A percentile compares a stretch with the other conserved stretches of the same genome.
These are phyloP conservation scores for Drosophila persimilis DNA, from an alignment of 1,140 invertebrate genomes.

Conservation along the genomic window DNA sequence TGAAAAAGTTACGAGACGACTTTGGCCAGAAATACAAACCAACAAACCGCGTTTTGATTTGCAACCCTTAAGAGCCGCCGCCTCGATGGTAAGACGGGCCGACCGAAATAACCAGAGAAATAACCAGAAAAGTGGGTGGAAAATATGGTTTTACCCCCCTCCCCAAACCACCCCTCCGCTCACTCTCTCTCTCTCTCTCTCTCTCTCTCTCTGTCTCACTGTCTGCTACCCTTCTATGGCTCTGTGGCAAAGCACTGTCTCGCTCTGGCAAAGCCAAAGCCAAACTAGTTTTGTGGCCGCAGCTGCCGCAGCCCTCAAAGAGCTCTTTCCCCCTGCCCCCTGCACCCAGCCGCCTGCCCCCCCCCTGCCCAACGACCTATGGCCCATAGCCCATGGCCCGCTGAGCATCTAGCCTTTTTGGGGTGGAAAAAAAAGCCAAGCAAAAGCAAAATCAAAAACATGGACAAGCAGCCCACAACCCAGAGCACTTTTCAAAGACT, in stretches of 20 bases:
- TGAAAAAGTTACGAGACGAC: conserved; percentile 71
- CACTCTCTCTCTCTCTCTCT: not conserved
- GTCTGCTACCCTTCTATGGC: not conserved
- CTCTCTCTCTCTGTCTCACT: conserved; percentile 12
- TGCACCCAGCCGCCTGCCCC: not conserved
- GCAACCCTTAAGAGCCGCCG: conserved; percentile 71
- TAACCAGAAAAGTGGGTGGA: conserved; percentile 78
- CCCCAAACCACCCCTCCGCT: not conserved
- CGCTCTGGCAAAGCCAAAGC: conserved; percentile 64
- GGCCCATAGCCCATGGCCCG: conserved; percentile 24
- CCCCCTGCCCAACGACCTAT: not conserved
- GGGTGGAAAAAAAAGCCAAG: conserved; percentile 38
- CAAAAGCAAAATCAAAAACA: conserved; percentile 16
- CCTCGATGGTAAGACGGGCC: conserved; percentile 52
- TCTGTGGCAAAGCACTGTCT: conserved; percentile 6
- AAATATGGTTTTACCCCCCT: conserved; percentile 61
- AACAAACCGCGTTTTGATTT: conserved; percentile 81
- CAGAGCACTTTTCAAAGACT: conserved; percentile 47
- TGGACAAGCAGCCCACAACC: not conserved
- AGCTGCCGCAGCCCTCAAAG: conserved; percentile 50
- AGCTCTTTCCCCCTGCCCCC: conserved; percentile 13
- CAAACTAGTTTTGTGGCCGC: conserved; percentile 77
- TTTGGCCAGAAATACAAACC: conserved; percentile 82
- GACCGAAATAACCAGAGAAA: conserved; percentile 58
- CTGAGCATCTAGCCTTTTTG: conserved; percentile 25